These are phyloP conservation scores for Salmo trutta DNA, from an alignment of 2,797 vertebrate genomes.

Conservation along the genomic window DNA sequence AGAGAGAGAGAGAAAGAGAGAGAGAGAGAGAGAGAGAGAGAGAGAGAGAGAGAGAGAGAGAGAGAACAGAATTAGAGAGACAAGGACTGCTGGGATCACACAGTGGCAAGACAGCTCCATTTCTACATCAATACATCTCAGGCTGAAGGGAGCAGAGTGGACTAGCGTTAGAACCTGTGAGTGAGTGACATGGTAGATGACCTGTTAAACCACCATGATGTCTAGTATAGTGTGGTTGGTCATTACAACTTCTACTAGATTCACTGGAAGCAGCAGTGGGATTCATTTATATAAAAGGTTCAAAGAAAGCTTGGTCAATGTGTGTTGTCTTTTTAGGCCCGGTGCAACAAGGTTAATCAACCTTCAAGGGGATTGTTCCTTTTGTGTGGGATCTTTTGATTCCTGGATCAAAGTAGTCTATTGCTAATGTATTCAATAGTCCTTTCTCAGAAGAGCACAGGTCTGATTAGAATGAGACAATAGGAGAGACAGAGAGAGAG, in stretches of 20 bases:
- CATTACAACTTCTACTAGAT: neutral
- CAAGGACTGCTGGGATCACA: too few species aligned
- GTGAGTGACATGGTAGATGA: neutral
- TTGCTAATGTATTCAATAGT: neutral
- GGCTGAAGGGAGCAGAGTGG: neutral
- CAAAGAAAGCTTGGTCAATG: neutral
- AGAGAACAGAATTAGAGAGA: neutral
- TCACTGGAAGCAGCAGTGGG: neutral
- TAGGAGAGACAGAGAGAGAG: neutral
- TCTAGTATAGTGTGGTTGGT: neutral
- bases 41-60: too few species aligned
- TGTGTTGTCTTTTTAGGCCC: neutral
- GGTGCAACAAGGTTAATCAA: slow-evolving; percentile 12
- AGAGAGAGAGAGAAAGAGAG: too few species aligned
- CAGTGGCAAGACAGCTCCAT: too few species aligned
- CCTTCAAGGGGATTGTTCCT: neutral
- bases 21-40: too few species aligned
- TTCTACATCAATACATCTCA: neutral
- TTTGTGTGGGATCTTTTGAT: slow-evolving; percentile 41
- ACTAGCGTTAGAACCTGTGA: neutral
- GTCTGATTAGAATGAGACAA: neutral
- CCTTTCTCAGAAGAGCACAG: neutral
- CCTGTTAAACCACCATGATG: neutral
- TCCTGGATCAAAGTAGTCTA: slow-evolving; percentile 9
- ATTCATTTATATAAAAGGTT: slow-evolving; percentile 1